phyloP scores from a whole-genome alignment of 1,140 invertebrate genomes.

The Tyrophagus putrescentiae region DNA sequence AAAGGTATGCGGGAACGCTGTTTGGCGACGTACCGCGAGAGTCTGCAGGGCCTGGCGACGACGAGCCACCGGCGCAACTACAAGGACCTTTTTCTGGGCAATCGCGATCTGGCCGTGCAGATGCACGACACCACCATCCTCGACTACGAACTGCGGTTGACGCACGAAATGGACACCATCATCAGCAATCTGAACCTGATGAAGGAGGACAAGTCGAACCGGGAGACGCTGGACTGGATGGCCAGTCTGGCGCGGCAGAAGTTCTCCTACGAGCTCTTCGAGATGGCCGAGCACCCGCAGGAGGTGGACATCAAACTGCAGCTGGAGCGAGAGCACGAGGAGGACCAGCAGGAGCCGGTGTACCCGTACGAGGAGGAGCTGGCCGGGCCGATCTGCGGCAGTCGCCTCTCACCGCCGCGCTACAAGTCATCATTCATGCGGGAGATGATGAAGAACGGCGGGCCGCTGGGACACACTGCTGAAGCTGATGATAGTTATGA shows the following conservation, averaged over 20 bases:
- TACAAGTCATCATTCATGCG: too few species aligned
- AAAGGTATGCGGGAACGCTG: constrained; percentile 4
- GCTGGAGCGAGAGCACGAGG: background rate
- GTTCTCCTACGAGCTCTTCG: constrained; percentile 9
- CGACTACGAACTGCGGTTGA: constrained; percentile 1
- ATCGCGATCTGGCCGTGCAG: background rate
- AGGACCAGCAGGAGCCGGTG: background rate
- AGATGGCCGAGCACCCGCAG: background rate
- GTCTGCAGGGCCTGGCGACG: background rate
- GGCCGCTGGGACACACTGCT: too few species aligned
- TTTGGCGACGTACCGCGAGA: background rate
- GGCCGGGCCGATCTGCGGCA: background rate
- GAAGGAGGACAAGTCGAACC: background rate
- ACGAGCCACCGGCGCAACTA: background rate
- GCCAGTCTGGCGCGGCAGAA: background rate
- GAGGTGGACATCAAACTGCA: background rate
- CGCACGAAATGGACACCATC: constrained; percentile 5
- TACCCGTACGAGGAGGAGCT: background rate
- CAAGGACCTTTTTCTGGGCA: constrained; percentile 11
- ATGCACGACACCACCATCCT: background rate
- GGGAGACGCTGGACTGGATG: background rate
- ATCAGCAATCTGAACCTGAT: background rate
- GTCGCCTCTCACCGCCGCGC: too few species aligned
- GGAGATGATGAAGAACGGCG: too few species aligned
- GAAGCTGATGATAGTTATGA: too few species aligned